A percentile compares a stretch with the other conserved stretches of the same genome.
These are phyloP conservation scores for Pantherophis guttatus DNA, from an alignment of 2,113 vertebrate genomes.

Conservation along the genomic window DNA sequence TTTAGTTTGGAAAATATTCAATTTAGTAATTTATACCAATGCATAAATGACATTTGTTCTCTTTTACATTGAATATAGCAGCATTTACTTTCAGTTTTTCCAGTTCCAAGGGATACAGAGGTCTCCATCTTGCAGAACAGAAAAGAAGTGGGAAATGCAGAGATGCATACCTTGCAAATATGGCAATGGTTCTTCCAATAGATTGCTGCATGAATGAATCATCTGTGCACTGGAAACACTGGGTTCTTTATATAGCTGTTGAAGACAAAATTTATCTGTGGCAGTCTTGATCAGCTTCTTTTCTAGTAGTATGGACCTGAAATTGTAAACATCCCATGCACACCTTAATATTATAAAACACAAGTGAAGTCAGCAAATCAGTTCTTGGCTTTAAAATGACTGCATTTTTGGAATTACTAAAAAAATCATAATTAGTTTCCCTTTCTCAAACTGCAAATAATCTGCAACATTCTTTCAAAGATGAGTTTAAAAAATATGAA, in stretches of 20 bases:
- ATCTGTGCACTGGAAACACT: slow-evolving; percentile 87
- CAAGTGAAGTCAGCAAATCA: slow-evolving; percentile 6
- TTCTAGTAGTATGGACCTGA: slow-evolving; percentile 82
- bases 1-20: slow-evolving; percentile 55
- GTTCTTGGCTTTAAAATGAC: neutral
- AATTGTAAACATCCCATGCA: neutral
- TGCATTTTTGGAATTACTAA: neutral
- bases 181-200: slow-evolving; percentile 75
- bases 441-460: neutral
- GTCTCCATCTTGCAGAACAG: slow-evolving; percentile 93
- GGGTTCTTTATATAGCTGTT: slow-evolving; percentile 85
- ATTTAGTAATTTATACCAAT: slow-evolving; percentile 64
- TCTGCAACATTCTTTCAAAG: neutral
- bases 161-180: slow-evolving; percentile 83
- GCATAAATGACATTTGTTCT: slow-evolving; percentile 34
- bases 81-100: slow-evolving; percentile 73
- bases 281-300: slow-evolving; percentile 72
- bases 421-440: neutral
- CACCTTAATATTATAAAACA: slow-evolving; percentile 4
- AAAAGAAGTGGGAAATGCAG: slow-evolving; percentile 89
- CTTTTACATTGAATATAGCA: slow-evolving; percentile 55
- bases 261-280: slow-evolving; percentile 74
- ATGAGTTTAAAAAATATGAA: neutral
- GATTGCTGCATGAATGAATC: slow-evolving; percentile 82
- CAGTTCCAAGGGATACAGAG: slow-evolving; percentile 96